Evolutionary conservation across 2,797 vertebrate species (phyloP).

Genomic region (Taenioides sp.): DNA sequence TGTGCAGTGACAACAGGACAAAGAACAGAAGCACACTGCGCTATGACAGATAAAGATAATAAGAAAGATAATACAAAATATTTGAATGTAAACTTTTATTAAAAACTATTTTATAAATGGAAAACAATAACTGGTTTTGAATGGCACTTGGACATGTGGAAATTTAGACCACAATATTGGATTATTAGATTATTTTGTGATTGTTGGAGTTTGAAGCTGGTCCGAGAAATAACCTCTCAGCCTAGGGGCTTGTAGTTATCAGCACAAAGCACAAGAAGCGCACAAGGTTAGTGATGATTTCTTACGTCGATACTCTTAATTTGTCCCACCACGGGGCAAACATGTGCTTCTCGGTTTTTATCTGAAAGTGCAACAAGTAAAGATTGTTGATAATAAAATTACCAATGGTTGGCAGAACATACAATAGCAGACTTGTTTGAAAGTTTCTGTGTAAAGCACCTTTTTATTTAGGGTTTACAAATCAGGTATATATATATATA

Average conservation of each 20-base stretch:
- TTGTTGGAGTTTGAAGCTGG: conserved; percentile 1
- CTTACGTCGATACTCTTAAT: conserved; percentile 65
- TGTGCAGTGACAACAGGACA: conserved; percentile 27
- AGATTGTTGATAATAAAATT: conserved; percentile 43
- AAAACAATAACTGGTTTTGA: conserved; percentile 4
- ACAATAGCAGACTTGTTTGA: conserved; percentile 25
- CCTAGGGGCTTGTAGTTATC: conserved; percentile 59
- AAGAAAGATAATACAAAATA: conserved; percentile 25
- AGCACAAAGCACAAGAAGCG: conserved; percentile 65
- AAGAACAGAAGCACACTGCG: conserved; percentile 20
- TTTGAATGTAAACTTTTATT: conserved; percentile 38
- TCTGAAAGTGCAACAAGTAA: conserved; percentile 54
- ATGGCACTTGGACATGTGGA: conserved; percentile 12
- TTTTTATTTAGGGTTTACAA: conserved; percentile 27
- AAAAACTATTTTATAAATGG: background rate
- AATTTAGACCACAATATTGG: background rate
- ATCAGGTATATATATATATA: too few species aligned
- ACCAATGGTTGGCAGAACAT: conserved; percentile 43
- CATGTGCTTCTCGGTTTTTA: conserved; percentile 68
- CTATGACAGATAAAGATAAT: conserved; percentile 21
- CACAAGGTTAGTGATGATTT: conserved; percentile 64
- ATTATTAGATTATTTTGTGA: background rate
- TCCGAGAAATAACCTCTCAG: conserved; percentile 54
- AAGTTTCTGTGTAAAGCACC: conserved; percentile 39
- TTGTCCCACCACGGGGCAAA: conserved; percentile 62